These are phyloP conservation scores for Polyodon spathula DNA, from an alignment of 2,113 vertebrate species.

Conservation along the genomic window DNA sequence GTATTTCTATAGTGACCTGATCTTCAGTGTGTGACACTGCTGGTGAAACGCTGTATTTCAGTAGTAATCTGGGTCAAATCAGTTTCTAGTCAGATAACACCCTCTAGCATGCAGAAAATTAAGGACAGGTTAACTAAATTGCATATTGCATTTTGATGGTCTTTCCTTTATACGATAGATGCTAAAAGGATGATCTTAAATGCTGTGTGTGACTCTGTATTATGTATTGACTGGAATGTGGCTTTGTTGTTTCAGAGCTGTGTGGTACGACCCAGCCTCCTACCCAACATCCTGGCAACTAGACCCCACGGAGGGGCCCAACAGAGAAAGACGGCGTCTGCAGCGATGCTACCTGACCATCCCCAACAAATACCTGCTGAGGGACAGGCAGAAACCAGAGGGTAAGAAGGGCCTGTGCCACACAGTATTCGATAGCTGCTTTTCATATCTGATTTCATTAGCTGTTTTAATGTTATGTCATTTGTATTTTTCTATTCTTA, in stretches of 20 bases:
- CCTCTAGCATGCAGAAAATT: no score
- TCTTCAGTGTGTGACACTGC: no score
- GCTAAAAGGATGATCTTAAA: no score
- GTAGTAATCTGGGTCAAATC: no score
- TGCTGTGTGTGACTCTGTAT: not conserved
- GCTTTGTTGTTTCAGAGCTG: constrained; percentile 57
- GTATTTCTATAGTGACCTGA: no score
- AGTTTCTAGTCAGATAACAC: no score
- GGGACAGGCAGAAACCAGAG: constrained; percentile 78
- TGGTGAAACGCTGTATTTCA: no score
- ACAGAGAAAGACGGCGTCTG: constrained; percentile 83
- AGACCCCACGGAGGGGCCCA: constrained; percentile 92
- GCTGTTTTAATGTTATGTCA: not conserved
- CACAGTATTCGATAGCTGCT: not conserved
- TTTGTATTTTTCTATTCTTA: constrained; percentile 11
- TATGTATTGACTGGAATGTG: not conserved
- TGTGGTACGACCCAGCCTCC: constrained; percentile 86
- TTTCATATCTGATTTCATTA: no score
- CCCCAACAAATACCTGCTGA: constrained; percentile 94
- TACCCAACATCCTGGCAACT: constrained; percentile 94
- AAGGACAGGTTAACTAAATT: no score
- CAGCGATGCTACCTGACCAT: constrained; percentile 94
- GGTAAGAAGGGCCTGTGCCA: constrained; percentile 47
- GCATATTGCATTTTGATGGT: no score
- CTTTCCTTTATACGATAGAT: no score